phyloP scores from a whole-genome alignment of 1,140 invertebrate genomes.

The Camponotus pennsylvanicus region DNA sequence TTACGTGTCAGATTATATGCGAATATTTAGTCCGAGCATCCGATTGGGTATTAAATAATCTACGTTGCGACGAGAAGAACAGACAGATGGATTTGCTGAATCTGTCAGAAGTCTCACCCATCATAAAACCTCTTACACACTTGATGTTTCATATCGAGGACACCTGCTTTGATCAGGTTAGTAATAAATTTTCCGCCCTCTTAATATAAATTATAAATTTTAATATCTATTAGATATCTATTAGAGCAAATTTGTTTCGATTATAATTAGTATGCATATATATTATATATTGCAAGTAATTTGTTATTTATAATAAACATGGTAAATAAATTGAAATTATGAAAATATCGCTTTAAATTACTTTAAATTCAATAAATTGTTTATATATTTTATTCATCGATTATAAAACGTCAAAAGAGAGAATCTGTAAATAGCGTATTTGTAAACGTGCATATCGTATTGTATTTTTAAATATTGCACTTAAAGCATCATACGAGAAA shows the following conservation, averaged over 20 bases:
- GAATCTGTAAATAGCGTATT: too few relatives aligned
- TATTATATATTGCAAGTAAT: too few relatives aligned
- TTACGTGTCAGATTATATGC: constrained; percentile 87
- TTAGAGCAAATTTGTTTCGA: not conserved
- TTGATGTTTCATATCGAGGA: constrained; percentile 93
- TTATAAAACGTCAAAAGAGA: too few relatives aligned
- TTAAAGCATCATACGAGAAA: too few relatives aligned
- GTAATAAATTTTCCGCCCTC: constrained; percentile 11
- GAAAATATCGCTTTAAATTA: too few relatives aligned
- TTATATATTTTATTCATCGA: too few relatives aligned
- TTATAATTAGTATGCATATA: not conserved
- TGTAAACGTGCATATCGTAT: too few relatives aligned
- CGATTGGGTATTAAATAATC: constrained; percentile 89
- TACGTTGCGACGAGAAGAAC: constrained; percentile 84
- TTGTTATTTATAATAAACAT: too few relatives aligned
- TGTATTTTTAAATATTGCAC: too few relatives aligned
- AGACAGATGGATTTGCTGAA: constrained; percentile 76
- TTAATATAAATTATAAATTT: constrained; percentile 13
- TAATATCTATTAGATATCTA: not conserved
- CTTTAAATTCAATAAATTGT: too few relatives aligned
- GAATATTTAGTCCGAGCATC: constrained; percentile 90
- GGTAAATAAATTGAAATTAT: too few relatives aligned
- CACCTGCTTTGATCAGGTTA: constrained; percentile 90
- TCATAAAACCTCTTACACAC: constrained; percentile 88
- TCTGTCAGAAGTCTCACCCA: constrained; percentile 85